phyloP scores from a whole-genome alignment of 2,113 vertebrate species.

The Corydoras maculifer region DNA sequence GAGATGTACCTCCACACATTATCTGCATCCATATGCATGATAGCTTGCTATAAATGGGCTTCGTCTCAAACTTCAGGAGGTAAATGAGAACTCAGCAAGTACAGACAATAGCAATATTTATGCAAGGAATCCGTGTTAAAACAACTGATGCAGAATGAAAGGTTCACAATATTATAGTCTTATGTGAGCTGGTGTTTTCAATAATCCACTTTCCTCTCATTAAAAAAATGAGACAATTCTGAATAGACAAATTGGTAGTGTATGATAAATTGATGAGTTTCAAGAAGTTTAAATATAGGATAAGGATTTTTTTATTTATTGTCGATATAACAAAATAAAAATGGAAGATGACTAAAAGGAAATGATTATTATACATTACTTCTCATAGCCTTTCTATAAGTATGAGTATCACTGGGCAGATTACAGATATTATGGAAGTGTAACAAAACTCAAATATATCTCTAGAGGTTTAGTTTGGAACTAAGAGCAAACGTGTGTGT shows the following conservation, averaged over 20 bases:
- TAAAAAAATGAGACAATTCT: too few species aligned
- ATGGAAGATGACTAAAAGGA: conserved; percentile 26
- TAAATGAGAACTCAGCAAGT: conserved; percentile 2
- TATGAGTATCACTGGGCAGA: conserved; percentile 20
- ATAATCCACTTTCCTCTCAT: not conserved
- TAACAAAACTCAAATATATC: conserved; percentile 25
- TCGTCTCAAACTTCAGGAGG: conserved; percentile 28
- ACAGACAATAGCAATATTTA: conserved; percentile 15
- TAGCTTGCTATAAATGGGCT: conserved; percentile 17
- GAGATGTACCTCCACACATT: conserved; percentile 23
- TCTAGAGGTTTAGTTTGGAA: not conserved
- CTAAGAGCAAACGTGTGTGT: not conserved
- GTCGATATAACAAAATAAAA: conserved; percentile 33
- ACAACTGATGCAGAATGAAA: not conserved
- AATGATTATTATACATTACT: conserved; percentile 28
- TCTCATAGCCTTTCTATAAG: conserved; percentile 27
- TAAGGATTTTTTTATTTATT: conserved; percentile 39
- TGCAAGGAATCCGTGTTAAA: conserved; percentile 2
- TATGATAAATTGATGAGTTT: conserved; percentile 33
- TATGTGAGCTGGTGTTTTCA: not conserved
- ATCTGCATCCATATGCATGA: conserved; percentile 24
- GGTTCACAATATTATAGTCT: not conserved
- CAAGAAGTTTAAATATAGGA: conserved; percentile 45
- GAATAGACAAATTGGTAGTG: conserved; percentile 25
- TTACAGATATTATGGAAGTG: conserved; percentile 18